Conservation (phyloP, 2,113 vertebrate genomes). For the Thamnophis sirtalis region DNA sequence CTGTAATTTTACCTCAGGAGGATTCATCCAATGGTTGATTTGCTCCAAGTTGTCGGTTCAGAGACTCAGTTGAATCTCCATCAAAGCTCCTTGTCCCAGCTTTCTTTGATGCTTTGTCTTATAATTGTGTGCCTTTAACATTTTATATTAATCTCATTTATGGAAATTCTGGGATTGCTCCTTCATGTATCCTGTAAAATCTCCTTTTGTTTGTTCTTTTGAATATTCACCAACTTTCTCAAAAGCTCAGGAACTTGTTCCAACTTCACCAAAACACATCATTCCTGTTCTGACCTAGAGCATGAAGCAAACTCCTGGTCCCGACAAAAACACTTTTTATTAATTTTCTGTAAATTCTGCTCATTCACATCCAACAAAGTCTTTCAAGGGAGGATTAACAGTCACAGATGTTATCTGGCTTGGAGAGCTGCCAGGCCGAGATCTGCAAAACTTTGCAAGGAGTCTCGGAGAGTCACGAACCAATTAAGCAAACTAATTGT, state of each 20-base stretch:
- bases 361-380: no score
- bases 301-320: no score
- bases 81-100: not conserved
- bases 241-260: not conserved
- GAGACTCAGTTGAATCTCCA: not conserved
- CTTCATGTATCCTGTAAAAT: not conserved
- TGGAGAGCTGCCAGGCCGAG: no score
- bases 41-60: not conserved
- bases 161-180: not conserved
- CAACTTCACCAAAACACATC: not conserved
- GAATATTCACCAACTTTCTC: not conserved
- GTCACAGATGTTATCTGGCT: no score
- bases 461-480: no score
- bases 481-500: no score
- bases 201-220: not conserved
- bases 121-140: no score
- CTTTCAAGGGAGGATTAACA: no score
- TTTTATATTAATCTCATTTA: not conserved
- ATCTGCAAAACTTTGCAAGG: no score
- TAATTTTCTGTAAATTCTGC: no score
- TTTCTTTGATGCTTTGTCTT: not conserved
- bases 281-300: not conserved
- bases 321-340: no score
- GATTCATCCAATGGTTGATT: not conserved
- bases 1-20: not conserved